Evolutionary conservation across 2,113 vertebrate genomes (phyloP).

Genomic region (Pica pica): DNA sequence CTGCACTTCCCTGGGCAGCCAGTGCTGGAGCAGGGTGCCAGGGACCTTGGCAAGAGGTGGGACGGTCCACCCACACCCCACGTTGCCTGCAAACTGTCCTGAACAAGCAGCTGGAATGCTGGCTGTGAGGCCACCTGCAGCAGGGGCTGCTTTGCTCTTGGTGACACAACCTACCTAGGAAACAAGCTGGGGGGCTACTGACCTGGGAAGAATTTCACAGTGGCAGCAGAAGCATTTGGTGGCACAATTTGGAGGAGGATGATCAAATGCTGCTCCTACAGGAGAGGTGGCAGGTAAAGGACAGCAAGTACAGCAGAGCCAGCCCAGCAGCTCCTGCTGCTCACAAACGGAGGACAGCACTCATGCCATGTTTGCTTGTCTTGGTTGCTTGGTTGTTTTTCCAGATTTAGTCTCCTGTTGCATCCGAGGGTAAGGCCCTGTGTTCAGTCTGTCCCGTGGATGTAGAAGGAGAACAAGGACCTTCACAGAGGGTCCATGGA

Average conservation of each 20-base stretch:
- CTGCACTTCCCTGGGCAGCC: neutral
- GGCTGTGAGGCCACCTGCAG: neutral
- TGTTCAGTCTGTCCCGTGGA: neutral
- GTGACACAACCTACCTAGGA: neutral
- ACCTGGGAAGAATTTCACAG: neutral
- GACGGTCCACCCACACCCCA: neutral
- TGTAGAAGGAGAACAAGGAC: neutral
- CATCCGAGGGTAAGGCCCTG: neutral
- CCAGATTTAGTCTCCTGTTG: neutral
- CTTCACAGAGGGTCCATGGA: neutral
- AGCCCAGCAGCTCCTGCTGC: neutral
- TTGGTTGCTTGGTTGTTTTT: neutral
- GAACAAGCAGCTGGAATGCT: neutral
- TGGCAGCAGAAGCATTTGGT: neutral
- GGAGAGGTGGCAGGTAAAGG: neutral
- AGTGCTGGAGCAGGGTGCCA: neutral
- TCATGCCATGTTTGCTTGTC: neutral
- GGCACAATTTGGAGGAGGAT: neutral
- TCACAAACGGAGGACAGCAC: fast-evolving
- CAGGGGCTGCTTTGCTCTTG: neutral
- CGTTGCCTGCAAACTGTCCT: neutral
- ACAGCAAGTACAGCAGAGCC: neutral
- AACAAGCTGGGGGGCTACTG: neutral
- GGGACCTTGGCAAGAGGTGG: neutral
- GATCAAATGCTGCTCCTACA: neutral